Evolutionary conservation across 2,113 vertebrate species (phyloP), one percentile per base, ranked within the genome.

Genomic region (Amia ocellicauda): DNA sequence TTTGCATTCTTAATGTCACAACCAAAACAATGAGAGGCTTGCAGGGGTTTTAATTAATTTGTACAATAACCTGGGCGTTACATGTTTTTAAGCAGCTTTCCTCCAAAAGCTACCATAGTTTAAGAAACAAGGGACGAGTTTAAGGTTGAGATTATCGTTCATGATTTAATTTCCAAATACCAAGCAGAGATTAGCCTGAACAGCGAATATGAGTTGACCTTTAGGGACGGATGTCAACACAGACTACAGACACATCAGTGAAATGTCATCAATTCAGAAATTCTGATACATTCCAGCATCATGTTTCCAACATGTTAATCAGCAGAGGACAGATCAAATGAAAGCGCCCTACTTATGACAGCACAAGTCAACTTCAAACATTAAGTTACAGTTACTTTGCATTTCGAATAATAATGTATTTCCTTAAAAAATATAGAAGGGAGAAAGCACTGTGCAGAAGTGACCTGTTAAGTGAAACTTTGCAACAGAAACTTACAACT

Each of bases 151-250:
- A n/a, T 16, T 19, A 16, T 11, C n/a, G 45, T 13, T 19, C 3
- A 17, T 47, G 45, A 4, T 19, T 47, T 47, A 5, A 16, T n/a
- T n/a, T 47, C 45, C 45, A 17, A 47, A 47, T 47, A 3, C n/a
- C 45, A 16, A n/a, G 13, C 22, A 10, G n/a, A 9, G 7, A 57
- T 57, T 57, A 17, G n/a, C n/a, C n/a, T n/a, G n/a, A 40, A 57
- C 28, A 57, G 36, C 31, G 40, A 31, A 40, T 58, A 41, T 31
- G 41, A 41, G 19, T 11, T 16, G 22, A 58, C 55, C 55, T 58
- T 41, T 40, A 19, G 7, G 20, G 20, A 40, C 13, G 16, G 20
- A 20, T 42, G 31, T 24, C 36, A 4, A 41, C 41, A 22, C 22
- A 13, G n/a, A 14, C 11, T 11, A n/a, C 31, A 57, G 5, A 31